Percentiles rank a stretch among this genome's conserved stretches.
Evolutionary conservation across 2,113 vertebrate genomes (phyloP).

Genomic region (Cricetomys ansorgei): DNA sequence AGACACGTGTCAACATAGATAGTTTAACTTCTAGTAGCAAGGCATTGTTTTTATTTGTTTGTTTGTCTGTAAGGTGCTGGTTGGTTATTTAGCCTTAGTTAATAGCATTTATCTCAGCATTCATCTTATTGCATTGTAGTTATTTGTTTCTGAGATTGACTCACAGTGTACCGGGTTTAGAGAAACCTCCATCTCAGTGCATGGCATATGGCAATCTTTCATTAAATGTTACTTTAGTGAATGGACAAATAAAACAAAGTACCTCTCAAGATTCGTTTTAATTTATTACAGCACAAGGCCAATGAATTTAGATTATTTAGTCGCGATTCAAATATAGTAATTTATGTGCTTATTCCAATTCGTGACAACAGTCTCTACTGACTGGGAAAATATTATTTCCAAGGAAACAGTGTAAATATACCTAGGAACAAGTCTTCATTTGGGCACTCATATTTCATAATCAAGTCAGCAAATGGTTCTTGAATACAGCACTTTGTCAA

Average conservation of each 20-base stretch:
- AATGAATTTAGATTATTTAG: slow-evolving; percentile 48
- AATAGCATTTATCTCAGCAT: neutral
- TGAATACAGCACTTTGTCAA: slow-evolving; percentile 44
- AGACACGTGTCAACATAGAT: neutral
- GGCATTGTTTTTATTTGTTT: neutral
- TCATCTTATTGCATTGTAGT: neutral
- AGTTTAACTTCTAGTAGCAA: neutral
- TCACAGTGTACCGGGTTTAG: neutral
- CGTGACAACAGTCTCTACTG: slow-evolving; percentile 4
- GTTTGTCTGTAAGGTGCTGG: neutral
- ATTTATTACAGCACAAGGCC: slow-evolving; percentile 24
- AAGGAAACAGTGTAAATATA: neutral
- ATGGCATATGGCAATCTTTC: neutral
- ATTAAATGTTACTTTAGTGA: neutral
- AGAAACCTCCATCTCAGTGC: neutral
- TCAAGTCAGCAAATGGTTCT: slow-evolving; percentile 55
- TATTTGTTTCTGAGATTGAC: neutral
- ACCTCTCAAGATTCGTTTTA: slow-evolving; percentile 2
- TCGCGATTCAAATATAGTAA: slow-evolving; percentile 50
- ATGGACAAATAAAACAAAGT: slow-evolving; percentile 27
- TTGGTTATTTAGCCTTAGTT: neutral
- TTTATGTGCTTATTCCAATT: slow-evolving; percentile 56
- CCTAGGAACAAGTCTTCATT: slow-evolving; percentile 51
- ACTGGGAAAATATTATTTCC: slow-evolving; percentile 53
- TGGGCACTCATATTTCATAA: slow-evolving; percentile 51